Conservation (phyloP, 2,888 invertebrate genomes). For the Conops quadrifasciatus region DNA sequence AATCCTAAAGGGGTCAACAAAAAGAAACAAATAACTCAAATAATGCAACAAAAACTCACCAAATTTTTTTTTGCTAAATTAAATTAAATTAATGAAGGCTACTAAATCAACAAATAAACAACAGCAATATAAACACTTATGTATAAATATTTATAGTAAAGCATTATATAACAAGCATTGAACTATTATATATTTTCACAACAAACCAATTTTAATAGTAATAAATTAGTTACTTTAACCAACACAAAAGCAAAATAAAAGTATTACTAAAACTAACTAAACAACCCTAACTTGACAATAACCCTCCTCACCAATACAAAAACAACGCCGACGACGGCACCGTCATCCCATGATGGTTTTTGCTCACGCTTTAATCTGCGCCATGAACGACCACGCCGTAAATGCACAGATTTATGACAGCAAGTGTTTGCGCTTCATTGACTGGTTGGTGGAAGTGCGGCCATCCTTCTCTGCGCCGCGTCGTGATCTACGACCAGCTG, state of each 20-base stretch:
- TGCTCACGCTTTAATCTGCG: neutral
- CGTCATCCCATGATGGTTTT: slow-evolving; percentile 24
- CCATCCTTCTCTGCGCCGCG: slow-evolving; percentile 65
- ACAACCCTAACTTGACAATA: slow-evolving; percentile 56
- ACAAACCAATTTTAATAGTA: slow-evolving; percentile 10
- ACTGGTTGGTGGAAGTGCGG: slow-evolving; percentile 65
- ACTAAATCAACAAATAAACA: slow-evolving; percentile 23
- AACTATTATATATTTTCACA: slow-evolving; percentile 46
- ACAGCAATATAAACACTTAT: slow-evolving; percentile 41
- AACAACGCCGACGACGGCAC: slow-evolving; percentile 41
- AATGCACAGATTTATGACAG: slow-evolving; percentile 63
- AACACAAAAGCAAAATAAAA: slow-evolving; percentile 55
- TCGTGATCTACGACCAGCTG: slow-evolving; percentile 61
- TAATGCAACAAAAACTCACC: slow-evolving; percentile 39
- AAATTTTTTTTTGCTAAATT: neutral
- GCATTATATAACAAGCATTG: slow-evolving; percentile 58
- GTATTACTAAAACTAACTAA: slow-evolving; percentile 45
- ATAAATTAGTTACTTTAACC: slow-evolving; percentile 49
- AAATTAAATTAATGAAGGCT: slow-evolving; percentile 6
- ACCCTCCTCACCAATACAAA: slow-evolving; percentile 43
- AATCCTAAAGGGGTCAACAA: slow-evolving; percentile 41
- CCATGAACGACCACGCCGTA: neutral
- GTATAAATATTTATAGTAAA: slow-evolving; percentile 34
- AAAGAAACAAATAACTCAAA: slow-evolving; percentile 39
- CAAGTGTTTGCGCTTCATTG: slow-evolving; percentile 65